phyloP scores from a whole-genome alignment of 2,888 invertebrate species.

The Lycophotia porphyrea region DNA sequence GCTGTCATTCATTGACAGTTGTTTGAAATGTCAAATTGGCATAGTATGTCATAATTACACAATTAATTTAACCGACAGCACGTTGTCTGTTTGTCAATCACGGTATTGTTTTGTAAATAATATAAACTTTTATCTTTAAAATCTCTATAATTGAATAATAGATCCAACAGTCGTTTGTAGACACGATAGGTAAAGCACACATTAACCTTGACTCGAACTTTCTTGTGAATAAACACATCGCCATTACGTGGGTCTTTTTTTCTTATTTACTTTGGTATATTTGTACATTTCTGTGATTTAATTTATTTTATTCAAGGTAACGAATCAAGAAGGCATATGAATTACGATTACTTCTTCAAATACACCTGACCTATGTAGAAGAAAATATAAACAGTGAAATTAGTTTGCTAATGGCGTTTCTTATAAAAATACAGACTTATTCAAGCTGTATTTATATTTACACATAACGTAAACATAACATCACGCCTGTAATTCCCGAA shows the following conservation, averaged over 20 bases:
- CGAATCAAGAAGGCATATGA: slow-evolving; percentile 6
- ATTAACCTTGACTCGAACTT: slow-evolving; percentile 63
- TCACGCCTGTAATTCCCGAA: no score
- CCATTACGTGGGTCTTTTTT: background rate
- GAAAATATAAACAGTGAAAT: slow-evolving; percentile 13
- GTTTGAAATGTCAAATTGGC: background rate
- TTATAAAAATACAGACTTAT: background rate
- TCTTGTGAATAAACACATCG: slow-evolving; percentile 67
- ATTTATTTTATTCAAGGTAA: slow-evolving; percentile 21
- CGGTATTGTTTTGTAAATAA: background rate
- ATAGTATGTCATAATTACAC: slow-evolving; percentile 85
- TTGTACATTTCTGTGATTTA: slow-evolving; percentile 21
- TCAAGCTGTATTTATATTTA: background rate
- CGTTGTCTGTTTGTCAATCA: background rate
- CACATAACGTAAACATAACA: background rate
- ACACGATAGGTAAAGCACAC: slow-evolving; percentile 37
- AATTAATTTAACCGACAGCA: background rate
- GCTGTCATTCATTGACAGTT: background rate
- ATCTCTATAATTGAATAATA: slow-evolving; percentile 71
- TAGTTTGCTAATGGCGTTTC: background rate
- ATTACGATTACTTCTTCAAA: slow-evolving; percentile 12
- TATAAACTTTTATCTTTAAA: slow-evolving; percentile 2
- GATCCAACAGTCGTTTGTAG: slow-evolving; percentile 66
- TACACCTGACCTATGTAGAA: slow-evolving; percentile 2
- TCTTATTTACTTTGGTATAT: slow-evolving; percentile 20